Base-by-base conservation (phyloP, 2,113 vertebrate species). In the Globicephala melas region DNA sequence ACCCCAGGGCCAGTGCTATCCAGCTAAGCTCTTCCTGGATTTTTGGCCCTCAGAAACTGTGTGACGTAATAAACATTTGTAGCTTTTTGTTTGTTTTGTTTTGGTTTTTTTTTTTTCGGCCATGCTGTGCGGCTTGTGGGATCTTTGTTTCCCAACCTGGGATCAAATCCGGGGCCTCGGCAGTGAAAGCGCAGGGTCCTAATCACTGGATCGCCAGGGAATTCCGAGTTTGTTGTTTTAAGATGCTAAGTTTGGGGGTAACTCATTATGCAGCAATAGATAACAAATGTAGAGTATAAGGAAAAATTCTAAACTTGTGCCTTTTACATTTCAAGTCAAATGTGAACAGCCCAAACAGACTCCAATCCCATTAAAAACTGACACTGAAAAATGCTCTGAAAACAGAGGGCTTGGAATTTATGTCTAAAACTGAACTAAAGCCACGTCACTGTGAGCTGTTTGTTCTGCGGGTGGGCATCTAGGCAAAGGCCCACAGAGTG, bases 301-400 rank as follows among this genome's bases (percentile, higher is more conserved):
- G 36, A 82, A 67, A 67, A 67, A 36, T 80, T 36, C 11, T 36
- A 79, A 76, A 53, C 63, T 33, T 89, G 21, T 71, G 47, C 10
- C 44, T n/a, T 91, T 71, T 67, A 38, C 12, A 68, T 81, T 81
- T 85, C 70, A 81, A 88, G n/a, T 36, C 81, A 47, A 67, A 76
- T 47, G 53, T 62, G 33, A 82, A 36, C 33, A 86, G 15, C 38
- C 41, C 44, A 92, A 31, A 58, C 8, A 36, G 26, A 85, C 2
- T 17, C 9, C 28, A 31, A 58, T 60, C n/a, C 62, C 26, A 33
- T 0, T 36, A 50, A n/a, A 15, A n/a, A 53, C 31, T 53, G 74
- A 68, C 44, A 68, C 1, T n/a, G 36, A 73, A 73, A 86, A 63
- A 47, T 73, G 20, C 36, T 73, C 53, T 89, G 80, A 47, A 96